A percentile compares a stretch with the other conserved stretches of the same genome.
Evolutionary conservation across 2,113 vertebrate genomes (phyloP).

Genomic region (Petromus typicus): DNA sequence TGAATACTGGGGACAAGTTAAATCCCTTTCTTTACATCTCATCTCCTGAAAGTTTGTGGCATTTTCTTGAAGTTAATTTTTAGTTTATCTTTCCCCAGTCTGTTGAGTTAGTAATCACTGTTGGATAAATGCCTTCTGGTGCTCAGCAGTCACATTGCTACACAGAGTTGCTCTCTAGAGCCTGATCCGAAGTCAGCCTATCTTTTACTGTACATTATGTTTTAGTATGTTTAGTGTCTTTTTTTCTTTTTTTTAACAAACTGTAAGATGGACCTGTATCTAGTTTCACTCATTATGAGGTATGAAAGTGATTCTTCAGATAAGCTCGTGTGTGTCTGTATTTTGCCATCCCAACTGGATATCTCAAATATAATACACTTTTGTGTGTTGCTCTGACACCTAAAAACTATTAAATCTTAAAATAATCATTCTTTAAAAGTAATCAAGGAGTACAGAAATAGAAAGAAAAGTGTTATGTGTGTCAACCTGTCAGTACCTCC

Average conservation of each 20-base stretch:
- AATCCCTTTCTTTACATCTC: neutral
- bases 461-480: neutral
- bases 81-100: neutral
- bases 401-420: conserved; percentile 14
- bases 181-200: neutral
- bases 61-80: conserved; percentile 1
- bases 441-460: conserved; percentile 7
- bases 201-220: neutral
- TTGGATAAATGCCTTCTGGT: conserved; percentile 16
- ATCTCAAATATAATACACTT: conserved; percentile 10
- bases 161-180: neutral
- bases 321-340: neutral
- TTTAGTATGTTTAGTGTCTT: neutral
- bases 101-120: neutral
- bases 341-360: neutral
- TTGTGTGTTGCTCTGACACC: neutral
- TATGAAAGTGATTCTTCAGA: neutral
- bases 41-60: neutral
- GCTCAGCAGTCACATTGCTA: neutral
- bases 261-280: neutral
- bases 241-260: neutral
- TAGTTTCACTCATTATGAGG: neutral
- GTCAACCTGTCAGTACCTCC: neutral
- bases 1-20: neutral
- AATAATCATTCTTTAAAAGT: conserved; percentile 8